phyloP scores from a whole-genome alignment of 2,113 vertebrate species.

The Amblyornis subalaris region DNA sequence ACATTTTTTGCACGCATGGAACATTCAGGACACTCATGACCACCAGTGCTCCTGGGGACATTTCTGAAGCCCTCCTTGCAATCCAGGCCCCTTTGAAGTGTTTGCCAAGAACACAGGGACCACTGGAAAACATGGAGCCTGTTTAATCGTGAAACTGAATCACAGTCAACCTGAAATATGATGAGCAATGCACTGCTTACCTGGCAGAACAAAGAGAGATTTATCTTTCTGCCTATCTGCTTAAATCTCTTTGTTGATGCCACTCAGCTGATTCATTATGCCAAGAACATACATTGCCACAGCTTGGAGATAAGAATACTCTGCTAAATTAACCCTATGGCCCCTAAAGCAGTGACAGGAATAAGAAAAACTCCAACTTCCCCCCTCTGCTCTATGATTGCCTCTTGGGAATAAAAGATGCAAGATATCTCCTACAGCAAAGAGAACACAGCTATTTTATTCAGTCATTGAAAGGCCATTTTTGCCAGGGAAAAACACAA shows the following conservation, averaged over 20 bases:
- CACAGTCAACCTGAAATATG: constrained; percentile 35
- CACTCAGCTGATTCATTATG: constrained; percentile 55
- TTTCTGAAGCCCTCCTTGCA: neutral
- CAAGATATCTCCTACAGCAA: neutral
- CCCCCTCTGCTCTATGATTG: neutral
- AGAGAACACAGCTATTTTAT: neutral
- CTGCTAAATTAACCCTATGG: constrained; percentile 17
- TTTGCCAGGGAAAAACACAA: neutral
- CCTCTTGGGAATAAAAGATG: neutral
- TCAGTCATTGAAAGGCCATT: neutral
- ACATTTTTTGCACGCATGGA: neutral
- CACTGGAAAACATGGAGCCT: neutral
- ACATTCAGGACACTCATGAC: neutral
- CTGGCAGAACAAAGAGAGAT: constrained; percentile 31
- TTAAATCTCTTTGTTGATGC: constrained; percentile 62
- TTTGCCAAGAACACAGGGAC: neutral
- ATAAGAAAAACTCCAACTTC: neutral
- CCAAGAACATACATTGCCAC: constrained; percentile 17
- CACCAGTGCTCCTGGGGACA: neutral
- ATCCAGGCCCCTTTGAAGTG: neutral
- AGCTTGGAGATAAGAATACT: neutral
- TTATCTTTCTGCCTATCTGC: constrained; percentile 61
- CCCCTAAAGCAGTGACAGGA: neutral
- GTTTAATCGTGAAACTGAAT: constrained; percentile 42
- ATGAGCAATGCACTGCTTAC: constrained; percentile 1